Conservation (phyloP, 1,140 invertebrate genomes). For the Pogonomyrmex barbatus region DNA sequence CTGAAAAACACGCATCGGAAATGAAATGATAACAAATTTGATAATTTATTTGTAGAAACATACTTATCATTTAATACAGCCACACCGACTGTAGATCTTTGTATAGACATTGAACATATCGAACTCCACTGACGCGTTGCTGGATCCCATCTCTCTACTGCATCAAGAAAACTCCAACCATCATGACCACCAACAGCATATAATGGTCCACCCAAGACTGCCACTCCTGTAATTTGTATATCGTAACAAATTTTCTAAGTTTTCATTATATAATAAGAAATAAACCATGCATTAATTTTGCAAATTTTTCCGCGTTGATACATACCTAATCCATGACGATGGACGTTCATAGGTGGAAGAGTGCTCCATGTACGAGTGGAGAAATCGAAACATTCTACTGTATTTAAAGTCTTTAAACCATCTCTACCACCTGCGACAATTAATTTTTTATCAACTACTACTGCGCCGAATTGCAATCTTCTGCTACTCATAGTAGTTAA, state of each 20-base stretch:
- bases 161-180: constrained; percentile 97
- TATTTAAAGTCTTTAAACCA: constrained; percentile 96
- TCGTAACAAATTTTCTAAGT: background rate
- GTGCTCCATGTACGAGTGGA: constrained; percentile 92
- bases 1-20: constrained; percentile 48
- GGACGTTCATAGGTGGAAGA: constrained; percentile 96
- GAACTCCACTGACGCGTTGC: constrained; percentile 94
- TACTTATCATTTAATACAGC: constrained; percentile 93
- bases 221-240: constrained; percentile 89
- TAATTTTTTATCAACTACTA: constrained; percentile 93
- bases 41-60: constrained; percentile 57
- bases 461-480: constrained; percentile 95
- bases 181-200: constrained; percentile 98
- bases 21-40: background rate
- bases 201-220: constrained; percentile 93
- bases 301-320: background rate
- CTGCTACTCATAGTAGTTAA: constrained; percentile 93
- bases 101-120: constrained; percentile 94
- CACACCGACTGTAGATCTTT: constrained; percentile 95
- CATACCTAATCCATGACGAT: constrained; percentile 93
- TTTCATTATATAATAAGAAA: constrained; percentile 26
- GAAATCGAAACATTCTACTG: constrained; percentile 94
- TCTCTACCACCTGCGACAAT: constrained; percentile 95
- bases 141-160: constrained; percentile 97
- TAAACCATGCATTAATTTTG: background rate